These are phyloP conservation scores for Ctenopoma multispine DNA, from an alignment of 2,797 vertebrate species.

Conservation along the genomic window DNA sequence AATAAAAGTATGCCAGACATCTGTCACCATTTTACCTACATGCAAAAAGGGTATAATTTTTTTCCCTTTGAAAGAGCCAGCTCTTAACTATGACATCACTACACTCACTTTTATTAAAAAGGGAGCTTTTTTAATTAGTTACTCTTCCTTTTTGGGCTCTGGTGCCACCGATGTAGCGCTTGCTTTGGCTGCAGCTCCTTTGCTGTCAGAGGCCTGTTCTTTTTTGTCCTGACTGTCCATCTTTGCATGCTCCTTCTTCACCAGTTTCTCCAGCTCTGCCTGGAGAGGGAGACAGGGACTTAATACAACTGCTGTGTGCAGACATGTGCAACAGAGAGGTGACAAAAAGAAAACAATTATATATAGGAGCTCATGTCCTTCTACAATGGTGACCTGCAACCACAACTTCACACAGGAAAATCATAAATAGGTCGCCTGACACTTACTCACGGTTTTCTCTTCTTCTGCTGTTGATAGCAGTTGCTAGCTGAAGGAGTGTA, in stretches of 20 bases:
- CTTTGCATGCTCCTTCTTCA: conserved; percentile 86
- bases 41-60: too few species aligned
- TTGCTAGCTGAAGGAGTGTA: too few species aligned
- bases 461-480: neutral
- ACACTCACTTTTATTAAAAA: neutral
- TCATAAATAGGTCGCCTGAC: conserved; percentile 8
- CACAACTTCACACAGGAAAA: conserved; percentile 44
- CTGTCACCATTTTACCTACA: neutral
- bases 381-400: neutral
- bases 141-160: conserved; percentile 74
- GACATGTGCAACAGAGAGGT: neutral
- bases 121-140: conserved; percentile 16
- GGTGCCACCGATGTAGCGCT: conserved; percentile 45
- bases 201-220: conserved; percentile 51
- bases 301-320: neutral
- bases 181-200: conserved; percentile 51
- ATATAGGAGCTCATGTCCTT: neutral
- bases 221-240: conserved; percentile 83
- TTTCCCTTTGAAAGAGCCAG: neutral
- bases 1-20: neutral
- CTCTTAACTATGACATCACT: conserved; percentile 13
- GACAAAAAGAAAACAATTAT: neutral
- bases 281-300: conserved; percentile 55
- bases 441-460: neutral
- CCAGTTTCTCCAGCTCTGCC: conserved; percentile 90